Base-by-base conservation (phyloP, 2,888 invertebrate species). In the Brenthis daphne region DNA sequence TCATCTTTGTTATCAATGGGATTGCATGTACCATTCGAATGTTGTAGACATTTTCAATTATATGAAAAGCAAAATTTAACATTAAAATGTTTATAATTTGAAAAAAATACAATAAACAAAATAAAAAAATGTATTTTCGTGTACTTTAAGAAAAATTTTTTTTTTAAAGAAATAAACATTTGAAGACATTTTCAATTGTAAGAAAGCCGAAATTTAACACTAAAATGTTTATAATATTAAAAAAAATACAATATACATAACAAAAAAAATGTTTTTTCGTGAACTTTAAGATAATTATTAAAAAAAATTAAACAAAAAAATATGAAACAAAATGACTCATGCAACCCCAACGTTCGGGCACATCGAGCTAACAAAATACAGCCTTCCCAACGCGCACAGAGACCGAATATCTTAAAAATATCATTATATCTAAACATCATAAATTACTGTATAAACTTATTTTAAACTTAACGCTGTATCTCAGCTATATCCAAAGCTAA, bases 321-420 rank as follows among this genome's bases (percentile, higher is more conserved):
- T 37, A n/a, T 2, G 3, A 33, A 50, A 33, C 24, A 20, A n/a
- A 43, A 66, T 43, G 54, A 58, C 20, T 29, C 56, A 69, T 48
- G 57, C 71, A 69, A 72, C 65, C 66, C 55, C 67, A 68, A 56
- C 20, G 66, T 56, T 13, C 80, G 89, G 88, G 87, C 90, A 88
- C 89, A 83, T 83, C 85, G 78, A 79, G 80, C 87, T 86, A 87
- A 88, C 86, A 85, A 86, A 82, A 78, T 80, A 86, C 86, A 87
- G 82, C 85, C 85, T 85, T 82, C 71, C 83, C 79, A 61, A 67
- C 74, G 73, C 74, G 73, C 80, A 73, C 80, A 75, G 77, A 73
- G 72, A 67, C 51, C 74, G 73, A 69, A 70, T 74, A 76, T 75
- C 69, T 75, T 74, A 80, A 76, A 78, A 77, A 76, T 77, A 77